Conservation (phyloP, 1,140 invertebrate genomes). For the Conus ventricosus region DNA sequence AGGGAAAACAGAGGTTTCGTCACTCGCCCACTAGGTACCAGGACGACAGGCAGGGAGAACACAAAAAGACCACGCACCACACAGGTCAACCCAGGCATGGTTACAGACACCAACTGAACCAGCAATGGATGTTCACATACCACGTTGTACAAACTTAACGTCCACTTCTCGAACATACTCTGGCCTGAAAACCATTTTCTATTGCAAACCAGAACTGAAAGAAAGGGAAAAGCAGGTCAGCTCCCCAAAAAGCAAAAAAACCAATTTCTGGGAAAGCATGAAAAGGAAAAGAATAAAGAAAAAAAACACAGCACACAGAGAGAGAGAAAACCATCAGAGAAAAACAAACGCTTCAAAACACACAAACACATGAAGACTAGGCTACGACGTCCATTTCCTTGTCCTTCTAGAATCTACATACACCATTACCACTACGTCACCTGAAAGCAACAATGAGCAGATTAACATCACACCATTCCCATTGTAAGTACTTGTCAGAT, state of each 20-base stretch:
- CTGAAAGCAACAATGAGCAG: too few species aligned
- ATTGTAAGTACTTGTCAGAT: too few species aligned
- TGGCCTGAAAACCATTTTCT: conserved; percentile 99
- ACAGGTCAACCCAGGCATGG: background rate
- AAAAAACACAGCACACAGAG: background rate
- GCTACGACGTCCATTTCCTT: background rate
- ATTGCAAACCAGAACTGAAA: conserved; percentile 91
- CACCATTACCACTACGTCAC: background rate
- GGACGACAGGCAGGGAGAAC: too few species aligned
- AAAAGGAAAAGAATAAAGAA: background rate
- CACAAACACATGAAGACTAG: background rate
- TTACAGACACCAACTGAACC: too few species aligned
- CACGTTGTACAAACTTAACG: conserved; percentile 98
- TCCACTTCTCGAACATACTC: conserved; percentile 99
- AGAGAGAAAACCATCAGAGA: background rate
- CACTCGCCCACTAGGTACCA: too few species aligned
- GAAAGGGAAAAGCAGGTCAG: conserved; percentile 73
- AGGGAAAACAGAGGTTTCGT: too few species aligned
- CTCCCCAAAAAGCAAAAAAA: background rate
- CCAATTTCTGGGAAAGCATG: background rate
- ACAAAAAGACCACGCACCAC: background rate
- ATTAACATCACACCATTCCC: too few species aligned
- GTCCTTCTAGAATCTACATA: background rate
- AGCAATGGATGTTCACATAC: conserved; percentile 74
- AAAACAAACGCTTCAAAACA: background rate